Conservation (phyloP, 2,888 invertebrate genomes). For the Caprella mutica region DNA sequence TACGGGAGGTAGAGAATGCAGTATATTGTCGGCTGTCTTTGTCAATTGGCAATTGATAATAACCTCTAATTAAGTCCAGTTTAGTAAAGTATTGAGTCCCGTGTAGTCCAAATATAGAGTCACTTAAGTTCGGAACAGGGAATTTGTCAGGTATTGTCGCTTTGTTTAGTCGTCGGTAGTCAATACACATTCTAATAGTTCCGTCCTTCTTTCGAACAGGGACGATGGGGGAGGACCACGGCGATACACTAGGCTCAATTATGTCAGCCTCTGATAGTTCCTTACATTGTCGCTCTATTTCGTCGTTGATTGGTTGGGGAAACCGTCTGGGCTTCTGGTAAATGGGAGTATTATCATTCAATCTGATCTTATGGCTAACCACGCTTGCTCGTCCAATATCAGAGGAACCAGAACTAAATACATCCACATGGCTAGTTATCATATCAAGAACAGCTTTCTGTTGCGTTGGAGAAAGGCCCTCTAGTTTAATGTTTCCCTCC, state of each 20-base stretch:
- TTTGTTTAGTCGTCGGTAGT: background rate
- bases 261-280: background rate
- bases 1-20: slow-evolving; percentile 4
- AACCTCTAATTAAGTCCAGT: background rate
- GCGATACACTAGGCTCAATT: background rate
- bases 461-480: too few species aligned
- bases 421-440: too few species aligned
- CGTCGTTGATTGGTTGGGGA: background rate
- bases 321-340: slow-evolving; percentile 6
- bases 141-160: slow-evolving; percentile 1
- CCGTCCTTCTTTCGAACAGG: slow-evolving; percentile 3
- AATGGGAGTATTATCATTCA: background rate
- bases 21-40: background rate
- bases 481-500: too few species aligned
- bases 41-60: background rate
- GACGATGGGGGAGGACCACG: slow-evolving; percentile 1
- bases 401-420: background rate
- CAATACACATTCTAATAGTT: background rate
- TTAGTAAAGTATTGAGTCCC: slow-evolving; percentile 3
- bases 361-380: background rate
- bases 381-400: background rate
- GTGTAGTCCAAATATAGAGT: background rate
- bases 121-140: background rate
- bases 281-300: background rate
- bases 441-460: too few species aligned